Conservation (phyloP, 2,797 vertebrate species). For the Champsocephalus esox region DNA sequence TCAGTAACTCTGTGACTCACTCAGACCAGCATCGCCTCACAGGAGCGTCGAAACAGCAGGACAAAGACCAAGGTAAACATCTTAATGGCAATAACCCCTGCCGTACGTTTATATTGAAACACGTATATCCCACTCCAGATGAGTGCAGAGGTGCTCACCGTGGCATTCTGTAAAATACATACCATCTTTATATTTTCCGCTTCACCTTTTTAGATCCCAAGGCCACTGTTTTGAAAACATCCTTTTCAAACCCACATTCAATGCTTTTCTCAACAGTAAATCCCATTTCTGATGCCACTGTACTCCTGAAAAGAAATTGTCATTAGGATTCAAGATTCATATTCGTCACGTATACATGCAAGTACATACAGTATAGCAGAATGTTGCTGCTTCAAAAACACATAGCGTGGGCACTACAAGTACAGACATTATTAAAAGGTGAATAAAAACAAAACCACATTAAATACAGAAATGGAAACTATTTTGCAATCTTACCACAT, state of each 20-base stretch:
- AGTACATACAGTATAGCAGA: too few species aligned
- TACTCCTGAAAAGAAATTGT: not conserved
- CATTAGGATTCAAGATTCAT: too few species aligned
- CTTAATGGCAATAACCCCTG: conserved; percentile 20
- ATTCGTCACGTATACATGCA: too few species aligned
- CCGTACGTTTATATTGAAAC: not conserved
- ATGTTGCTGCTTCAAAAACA: too few species aligned
- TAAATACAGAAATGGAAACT: too few species aligned
- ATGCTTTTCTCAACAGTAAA: not conserved
- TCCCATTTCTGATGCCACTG: conserved; percentile 1
- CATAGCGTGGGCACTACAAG: too few species aligned
- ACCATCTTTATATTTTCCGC: not conserved
- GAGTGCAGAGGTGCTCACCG: not conserved
- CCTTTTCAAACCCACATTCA: conserved; percentile 28
- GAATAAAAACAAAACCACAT: too few species aligned
- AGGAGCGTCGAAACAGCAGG: conserved; percentile 12
- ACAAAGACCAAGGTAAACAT: conserved; percentile 57
- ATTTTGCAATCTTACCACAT: too few species aligned
- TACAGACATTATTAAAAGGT: too few species aligned
- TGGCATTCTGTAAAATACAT: not conserved
- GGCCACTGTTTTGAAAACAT: conserved; percentile 52
- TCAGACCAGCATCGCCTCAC: conserved; percentile 49
- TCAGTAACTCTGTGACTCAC: conserved; percentile 81
- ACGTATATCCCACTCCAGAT: not conserved
- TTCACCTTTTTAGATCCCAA: conserved; percentile 53